A percentile compares a stretch with the other conserved stretches of the same genome.
These are phyloP conservation scores for Lacerta viridis DNA, from an alignment of 2,797 vertebrate species.

Conservation along the genomic window DNA sequence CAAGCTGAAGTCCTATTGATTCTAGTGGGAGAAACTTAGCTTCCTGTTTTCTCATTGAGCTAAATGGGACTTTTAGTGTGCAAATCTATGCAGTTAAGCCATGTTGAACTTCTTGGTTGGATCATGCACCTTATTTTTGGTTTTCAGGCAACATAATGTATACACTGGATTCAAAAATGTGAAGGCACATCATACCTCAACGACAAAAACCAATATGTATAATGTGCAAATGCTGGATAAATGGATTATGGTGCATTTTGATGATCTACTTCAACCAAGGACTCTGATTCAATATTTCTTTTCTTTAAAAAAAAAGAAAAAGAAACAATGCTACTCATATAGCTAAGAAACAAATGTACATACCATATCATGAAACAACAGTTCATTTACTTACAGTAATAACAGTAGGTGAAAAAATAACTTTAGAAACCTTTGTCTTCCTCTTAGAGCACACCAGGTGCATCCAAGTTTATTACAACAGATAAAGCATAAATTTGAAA, in stretches of 20 bases:
- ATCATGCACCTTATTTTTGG: not conserved
- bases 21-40: not conserved
- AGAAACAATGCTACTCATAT: slow-evolving; percentile 37
- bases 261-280: slow-evolving; percentile 18
- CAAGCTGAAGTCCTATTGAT: not conserved
- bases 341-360: slow-evolving; percentile 57
- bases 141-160: slow-evolving; percentile 21
- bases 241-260: slow-evolving; percentile 19
- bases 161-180: slow-evolving; percentile 28
- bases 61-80: not conserved
- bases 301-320: slow-evolving; percentile 4
- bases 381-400: slow-evolving; percentile 49
- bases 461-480: slow-evolving; percentile 75
- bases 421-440: slow-evolving; percentile 70
- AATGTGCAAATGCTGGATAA: slow-evolving; percentile 3
- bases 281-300: slow-evolving; percentile 21
- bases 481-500: slow-evolving; percentile 61
- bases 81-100: not conserved
- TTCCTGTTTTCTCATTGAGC: not conserved
- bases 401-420: slow-evolving; percentile 68
- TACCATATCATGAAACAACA: slow-evolving; percentile 53
- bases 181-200: slow-evolving; percentile 17
- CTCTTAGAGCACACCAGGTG: slow-evolving; percentile 85
- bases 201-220: slow-evolving; percentile 28
- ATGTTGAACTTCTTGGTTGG: not conserved